Conservation (phyloP, 2,888 invertebrate species). For the Corythucha ciliata region DNA sequence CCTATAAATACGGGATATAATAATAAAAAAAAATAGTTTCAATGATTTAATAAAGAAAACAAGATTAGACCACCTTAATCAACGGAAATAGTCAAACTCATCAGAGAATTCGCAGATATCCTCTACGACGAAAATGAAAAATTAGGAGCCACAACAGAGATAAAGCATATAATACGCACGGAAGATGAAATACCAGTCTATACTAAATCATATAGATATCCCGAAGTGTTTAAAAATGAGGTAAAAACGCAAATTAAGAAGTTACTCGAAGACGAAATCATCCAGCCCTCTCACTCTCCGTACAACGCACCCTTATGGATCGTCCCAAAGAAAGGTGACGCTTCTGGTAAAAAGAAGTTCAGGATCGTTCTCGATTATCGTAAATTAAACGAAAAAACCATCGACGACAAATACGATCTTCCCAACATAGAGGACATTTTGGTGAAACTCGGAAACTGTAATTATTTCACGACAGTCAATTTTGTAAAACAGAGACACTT, state of each 20-base stretch:
- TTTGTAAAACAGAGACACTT: no score
- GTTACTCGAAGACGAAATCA: constrained; percentile 37
- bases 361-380: constrained; percentile 15
- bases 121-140: constrained; percentile 38
- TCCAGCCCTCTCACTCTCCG: constrained; percentile 24
- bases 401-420: constrained; percentile 9
- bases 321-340: constrained; percentile 20
- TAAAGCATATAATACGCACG: constrained; percentile 39
- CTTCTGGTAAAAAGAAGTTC: constrained; percentile 16
- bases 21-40: constrained; percentile 19
- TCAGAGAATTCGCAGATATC: constrained; percentile 36
- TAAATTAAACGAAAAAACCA: constrained; percentile 18
- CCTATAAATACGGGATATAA: no score
- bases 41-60: constrained; percentile 17
- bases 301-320: constrained; percentile 14
- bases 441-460: constrained; percentile 6
- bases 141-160: constrained; percentile 36
- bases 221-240: constrained; percentile 38
- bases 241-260: constrained; percentile 38
- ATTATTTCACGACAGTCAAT: constrained; percentile 12
- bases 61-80: constrained; percentile 36
- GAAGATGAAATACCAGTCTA: constrained; percentile 36
- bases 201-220: constrained; percentile 39
- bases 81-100: constrained; percentile 30
- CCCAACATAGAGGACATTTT: constrained; percentile 19